These are phyloP conservation scores for Callinectes sapidus DNA, from an alignment of 2,888 invertebrate genomes.

Conservation along the genomic window DNA sequence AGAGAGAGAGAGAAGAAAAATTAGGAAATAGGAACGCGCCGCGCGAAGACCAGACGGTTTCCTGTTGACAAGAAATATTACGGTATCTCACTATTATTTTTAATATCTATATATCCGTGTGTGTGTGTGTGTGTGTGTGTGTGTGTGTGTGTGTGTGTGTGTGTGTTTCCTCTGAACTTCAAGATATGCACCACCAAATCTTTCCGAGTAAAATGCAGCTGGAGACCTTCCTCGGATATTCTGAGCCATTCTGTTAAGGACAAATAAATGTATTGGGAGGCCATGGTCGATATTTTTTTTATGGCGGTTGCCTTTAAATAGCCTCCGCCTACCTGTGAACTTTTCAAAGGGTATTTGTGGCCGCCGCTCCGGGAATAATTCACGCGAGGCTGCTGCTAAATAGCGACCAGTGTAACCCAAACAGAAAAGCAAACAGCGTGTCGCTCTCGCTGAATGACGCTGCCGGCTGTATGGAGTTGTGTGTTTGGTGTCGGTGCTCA, in stretches of 20 bases:
- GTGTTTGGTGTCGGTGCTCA: not conserved
- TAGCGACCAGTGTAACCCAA: constrained; percentile 37
- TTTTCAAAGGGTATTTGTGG: constrained; percentile 31
- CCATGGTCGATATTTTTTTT: constrained; percentile 3
- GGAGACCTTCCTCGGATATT: constrained; percentile 12
- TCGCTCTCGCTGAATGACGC: constrained; percentile 2
- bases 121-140: constrained; percentile 51
- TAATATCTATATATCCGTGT: not conserved
- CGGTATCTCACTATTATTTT: not conserved
- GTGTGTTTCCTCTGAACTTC: not conserved
- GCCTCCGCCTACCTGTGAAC: constrained; percentile 10
- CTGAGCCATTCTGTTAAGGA: not conserved
- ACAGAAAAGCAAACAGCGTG: constrained; percentile 30
- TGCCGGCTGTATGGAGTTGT: constrained; percentile 4
- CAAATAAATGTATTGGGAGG: not conserved
- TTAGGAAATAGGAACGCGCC: not conserved
- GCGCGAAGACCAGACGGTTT: not conserved
- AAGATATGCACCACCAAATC: not conserved
- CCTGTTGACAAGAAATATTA: constrained; percentile 34
- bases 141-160: constrained; percentile 41
- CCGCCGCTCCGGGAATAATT: constrained; percentile 23
- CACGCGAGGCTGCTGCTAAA: constrained; percentile 11
- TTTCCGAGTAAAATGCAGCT: not conserved
- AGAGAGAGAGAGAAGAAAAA: constrained; percentile 21
- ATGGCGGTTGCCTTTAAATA: constrained; percentile 22